Percentiles rank a stretch among this genome's conserved stretches.
Evolutionary conservation across 1,140 invertebrate genomes (phyloP).

Genomic region (Heliconius melpomene): DNA sequence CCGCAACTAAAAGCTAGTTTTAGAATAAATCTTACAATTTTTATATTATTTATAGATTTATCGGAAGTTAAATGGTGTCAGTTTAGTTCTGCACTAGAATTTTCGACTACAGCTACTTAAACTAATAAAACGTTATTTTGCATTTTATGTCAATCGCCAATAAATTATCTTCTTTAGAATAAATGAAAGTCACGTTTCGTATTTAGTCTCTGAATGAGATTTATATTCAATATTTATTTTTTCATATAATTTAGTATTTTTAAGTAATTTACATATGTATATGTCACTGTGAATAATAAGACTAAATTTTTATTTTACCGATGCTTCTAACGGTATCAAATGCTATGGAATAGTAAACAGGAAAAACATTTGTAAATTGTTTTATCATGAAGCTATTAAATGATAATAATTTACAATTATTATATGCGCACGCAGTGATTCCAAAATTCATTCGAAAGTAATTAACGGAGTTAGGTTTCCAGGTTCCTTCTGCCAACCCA

Average conservation of each 20-base stretch:
- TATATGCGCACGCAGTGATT: too few relatives aligned
- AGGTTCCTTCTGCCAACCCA: too few relatives aligned
- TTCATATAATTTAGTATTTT: not conserved
- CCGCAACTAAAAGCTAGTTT: too few relatives aligned
- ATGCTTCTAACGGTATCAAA: not conserved
- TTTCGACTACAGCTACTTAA: not conserved
- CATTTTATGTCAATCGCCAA: slow-evolving; percentile 4
- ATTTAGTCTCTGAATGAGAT: not conserved
- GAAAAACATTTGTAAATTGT: not conserved
- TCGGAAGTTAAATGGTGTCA: not conserved
- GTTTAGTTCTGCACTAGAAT: not conserved
- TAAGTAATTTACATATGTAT: not conserved
- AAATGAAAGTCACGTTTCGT: not conserved
- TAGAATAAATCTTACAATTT: not conserved
- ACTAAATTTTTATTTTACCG: not conserved
- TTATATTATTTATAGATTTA: not conserved
- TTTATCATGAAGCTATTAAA: too few relatives aligned
- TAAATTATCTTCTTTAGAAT: slow-evolving; percentile 4
- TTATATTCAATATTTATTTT: not conserved
- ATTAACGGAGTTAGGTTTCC: not conserved
- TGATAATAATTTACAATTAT: too few relatives aligned
- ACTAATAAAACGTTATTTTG: slow-evolving; percentile 1
- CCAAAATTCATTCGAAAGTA: too few relatives aligned
- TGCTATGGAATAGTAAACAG: not conserved
- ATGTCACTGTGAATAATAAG: not conserved